A percentile compares a stretch with the other conserved stretches of the same genome.
These are phyloP conservation scores for Cepphus grylle DNA, from an alignment of 2,113 vertebrate species.

Conservation along the genomic window DNA sequence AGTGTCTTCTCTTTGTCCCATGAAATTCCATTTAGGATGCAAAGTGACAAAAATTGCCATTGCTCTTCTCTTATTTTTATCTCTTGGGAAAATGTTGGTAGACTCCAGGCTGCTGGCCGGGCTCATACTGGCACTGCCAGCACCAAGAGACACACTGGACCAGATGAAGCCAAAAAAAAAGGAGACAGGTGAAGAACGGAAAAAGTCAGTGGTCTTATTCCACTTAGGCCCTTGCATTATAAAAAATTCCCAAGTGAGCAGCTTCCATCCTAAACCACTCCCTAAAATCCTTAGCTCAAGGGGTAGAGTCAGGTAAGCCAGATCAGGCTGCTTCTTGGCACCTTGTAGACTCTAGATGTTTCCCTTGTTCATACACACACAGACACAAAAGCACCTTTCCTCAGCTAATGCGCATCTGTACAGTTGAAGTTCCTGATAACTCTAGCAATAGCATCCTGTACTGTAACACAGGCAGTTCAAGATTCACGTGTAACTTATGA, in stretches of 20 bases:
- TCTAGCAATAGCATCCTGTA: not conserved
- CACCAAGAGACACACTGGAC: not conserved
- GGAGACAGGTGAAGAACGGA: not conserved
- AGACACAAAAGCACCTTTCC: not conserved
- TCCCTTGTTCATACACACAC: not conserved
- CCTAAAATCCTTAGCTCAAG: not conserved
- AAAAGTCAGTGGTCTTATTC: not conserved
- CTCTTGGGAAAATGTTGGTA: not conserved
- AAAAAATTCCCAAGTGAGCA: not conserved
- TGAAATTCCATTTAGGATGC: constrained; percentile 31
- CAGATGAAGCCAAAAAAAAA: not conserved
- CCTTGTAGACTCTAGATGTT: not conserved
- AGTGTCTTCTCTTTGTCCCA: constrained; percentile 42
- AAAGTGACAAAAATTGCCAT: constrained; percentile 34
- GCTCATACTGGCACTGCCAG: not conserved
- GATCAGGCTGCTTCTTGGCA: not conserved
- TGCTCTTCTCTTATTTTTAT: not conserved
- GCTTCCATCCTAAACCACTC: not conserved
- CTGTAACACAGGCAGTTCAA: not conserved
- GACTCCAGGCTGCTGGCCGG: not conserved
- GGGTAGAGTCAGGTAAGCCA: not conserved
- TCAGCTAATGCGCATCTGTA: not conserved
- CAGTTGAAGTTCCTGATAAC: not conserved
- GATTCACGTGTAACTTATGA: not conserved
- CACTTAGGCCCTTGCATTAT: not conserved